Percentiles rank a stretch among this genome's conserved stretches.
These are phyloP conservation scores for Tetraneura akinire DNA, from an alignment of 1,140 invertebrate species.

Conservation along the genomic window DNA sequence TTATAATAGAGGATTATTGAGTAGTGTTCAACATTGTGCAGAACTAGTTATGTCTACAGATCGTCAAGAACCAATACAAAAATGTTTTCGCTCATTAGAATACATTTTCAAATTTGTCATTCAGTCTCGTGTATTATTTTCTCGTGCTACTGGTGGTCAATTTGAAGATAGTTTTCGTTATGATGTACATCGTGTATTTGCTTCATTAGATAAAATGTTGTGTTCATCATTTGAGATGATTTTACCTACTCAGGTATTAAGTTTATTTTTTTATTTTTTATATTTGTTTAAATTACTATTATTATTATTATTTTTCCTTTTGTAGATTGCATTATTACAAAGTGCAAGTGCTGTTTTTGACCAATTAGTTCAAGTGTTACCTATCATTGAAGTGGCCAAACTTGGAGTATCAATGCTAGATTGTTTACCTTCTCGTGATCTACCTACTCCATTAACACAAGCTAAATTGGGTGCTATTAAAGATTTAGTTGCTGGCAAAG, in stretches of 20 bases:
- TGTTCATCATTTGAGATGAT: conserved; percentile 72
- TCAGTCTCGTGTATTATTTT: conserved; percentile 85
- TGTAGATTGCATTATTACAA: conserved; percentile 65
- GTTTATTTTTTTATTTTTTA: conserved; percentile 1
- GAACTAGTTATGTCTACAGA: conserved; percentile 82
- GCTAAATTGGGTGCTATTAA: conserved; percentile 75
- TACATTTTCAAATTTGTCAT: conserved; percentile 96
- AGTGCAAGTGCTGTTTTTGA: conserved; percentile 60
- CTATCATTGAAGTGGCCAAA: conserved; percentile 69
- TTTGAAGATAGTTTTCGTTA: conserved; percentile 82
- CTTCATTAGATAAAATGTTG: conserved; percentile 75
- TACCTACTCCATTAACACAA: conserved; percentile 67
- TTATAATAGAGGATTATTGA: conserved; percentile 72
- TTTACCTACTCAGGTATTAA: conserved; percentile 72
- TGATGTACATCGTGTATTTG: conserved; percentile 76
- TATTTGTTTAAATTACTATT: neutral
- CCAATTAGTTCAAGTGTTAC: conserved; percentile 62
- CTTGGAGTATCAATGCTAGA: conserved; percentile 71
- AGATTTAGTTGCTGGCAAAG: conserved; percentile 70
- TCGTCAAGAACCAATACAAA: conserved; percentile 84
- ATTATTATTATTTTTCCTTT: conserved; percentile 49
- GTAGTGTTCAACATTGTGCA: conserved; percentile 87
- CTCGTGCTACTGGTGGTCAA: conserved; percentile 81
- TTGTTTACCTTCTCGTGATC: conserved; percentile 66
- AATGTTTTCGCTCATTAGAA: conserved; percentile 87